Evolutionary conservation across 2,113 vertebrate genomes (phyloP).

Genomic region (Toxotes jaculatrix): DNA sequence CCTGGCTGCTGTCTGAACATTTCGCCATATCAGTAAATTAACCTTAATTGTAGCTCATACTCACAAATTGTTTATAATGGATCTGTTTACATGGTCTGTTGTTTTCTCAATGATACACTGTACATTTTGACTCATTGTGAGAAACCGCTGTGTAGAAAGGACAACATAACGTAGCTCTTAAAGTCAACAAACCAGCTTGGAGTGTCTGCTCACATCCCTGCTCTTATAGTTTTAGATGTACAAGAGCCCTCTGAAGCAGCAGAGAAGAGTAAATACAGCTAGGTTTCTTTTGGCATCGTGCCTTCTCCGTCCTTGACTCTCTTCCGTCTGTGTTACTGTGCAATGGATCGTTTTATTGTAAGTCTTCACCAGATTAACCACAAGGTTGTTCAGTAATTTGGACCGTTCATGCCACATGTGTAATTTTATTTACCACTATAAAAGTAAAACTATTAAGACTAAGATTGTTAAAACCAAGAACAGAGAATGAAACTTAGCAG

Average conservation of each 20-base stretch:
- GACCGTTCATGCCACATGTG: background rate
- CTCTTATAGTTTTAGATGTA: background rate
- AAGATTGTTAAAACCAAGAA: background rate
- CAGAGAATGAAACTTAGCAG: background rate
- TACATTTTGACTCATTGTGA: background rate
- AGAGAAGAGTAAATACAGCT: background rate
- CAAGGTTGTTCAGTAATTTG: background rate
- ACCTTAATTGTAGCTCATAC: background rate
- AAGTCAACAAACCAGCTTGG: constrained; percentile 22
- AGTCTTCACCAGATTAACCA: background rate
- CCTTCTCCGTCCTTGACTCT: background rate
- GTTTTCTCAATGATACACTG: background rate
- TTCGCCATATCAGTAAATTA: background rate
- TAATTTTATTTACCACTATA: background rate
- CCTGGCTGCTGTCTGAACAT: background rate
- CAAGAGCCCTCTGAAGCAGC: constrained; percentile 11
- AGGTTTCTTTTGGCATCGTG: background rate
- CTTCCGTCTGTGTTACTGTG: background rate
- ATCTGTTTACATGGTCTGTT: background rate
- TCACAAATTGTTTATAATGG: constrained; percentile 3
- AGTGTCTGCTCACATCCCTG: constrained; percentile 24
- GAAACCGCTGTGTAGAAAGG: background rate
- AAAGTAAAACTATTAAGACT: background rate
- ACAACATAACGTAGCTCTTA: background rate
- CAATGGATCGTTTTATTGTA: background rate